Conservation (phyloP, 2,113 vertebrate genomes). For the Erpornis zantholeuca region DNA sequence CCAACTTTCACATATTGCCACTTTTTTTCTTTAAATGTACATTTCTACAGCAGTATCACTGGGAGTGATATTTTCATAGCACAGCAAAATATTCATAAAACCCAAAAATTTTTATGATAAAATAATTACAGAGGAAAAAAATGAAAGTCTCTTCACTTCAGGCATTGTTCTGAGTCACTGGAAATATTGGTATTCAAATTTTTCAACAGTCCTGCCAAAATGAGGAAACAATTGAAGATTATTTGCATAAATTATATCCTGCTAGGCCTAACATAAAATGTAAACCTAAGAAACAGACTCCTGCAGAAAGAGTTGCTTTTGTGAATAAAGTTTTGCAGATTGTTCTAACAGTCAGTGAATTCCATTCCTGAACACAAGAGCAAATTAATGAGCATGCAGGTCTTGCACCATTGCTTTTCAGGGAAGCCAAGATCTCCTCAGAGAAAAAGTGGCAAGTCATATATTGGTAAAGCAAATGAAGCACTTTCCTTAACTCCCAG, state of each 20-base stretch:
- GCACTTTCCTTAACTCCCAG: background rate
- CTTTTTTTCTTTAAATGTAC: background rate
- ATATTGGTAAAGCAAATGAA: background rate
- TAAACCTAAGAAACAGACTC: background rate
- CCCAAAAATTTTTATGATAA: background rate
- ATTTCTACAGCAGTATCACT: background rate
- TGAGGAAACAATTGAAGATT: background rate
- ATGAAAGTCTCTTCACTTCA: background rate
- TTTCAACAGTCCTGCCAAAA: conserved; percentile 5
- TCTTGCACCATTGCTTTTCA: background rate
- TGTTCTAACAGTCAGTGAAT: background rate
- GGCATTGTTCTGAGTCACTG: background rate
- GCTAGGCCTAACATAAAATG: background rate
- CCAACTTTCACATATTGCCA: background rate
- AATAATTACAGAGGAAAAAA: background rate
- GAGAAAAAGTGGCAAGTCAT: background rate
- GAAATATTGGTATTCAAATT: background rate
- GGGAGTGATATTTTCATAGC: background rate
- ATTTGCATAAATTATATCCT: conserved; percentile 2
- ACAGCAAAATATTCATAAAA: background rate
- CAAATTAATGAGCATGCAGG: background rate
- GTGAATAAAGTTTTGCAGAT: background rate
- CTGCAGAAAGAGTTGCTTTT: background rate
- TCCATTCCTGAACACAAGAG: background rate
- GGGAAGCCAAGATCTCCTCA: background rate